phyloP scores from a whole-genome alignment of 2,888 invertebrate species.

The Syrphus vitripennis region DNA sequence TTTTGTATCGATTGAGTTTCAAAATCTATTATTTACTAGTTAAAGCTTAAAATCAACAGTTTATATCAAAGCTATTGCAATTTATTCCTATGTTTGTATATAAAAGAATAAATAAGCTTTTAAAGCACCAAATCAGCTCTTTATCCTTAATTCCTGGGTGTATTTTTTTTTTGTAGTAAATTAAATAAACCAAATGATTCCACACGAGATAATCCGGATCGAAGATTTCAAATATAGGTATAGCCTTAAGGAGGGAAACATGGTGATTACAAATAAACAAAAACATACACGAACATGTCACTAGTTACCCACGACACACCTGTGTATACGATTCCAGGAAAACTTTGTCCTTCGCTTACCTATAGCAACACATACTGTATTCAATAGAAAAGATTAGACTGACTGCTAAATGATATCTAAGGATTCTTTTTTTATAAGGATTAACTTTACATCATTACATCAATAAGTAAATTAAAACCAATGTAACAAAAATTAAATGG shows the following conservation, averaged over 20 bases:
- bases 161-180: not conserved
- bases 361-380: not conserved
- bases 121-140: not conserved
- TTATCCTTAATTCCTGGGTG: not conserved
- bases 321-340: not conserved
- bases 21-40: too few species aligned
- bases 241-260: not conserved
- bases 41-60: too few species aligned
- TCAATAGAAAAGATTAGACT: too few species aligned
- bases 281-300: not conserved
- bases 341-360: not conserved
- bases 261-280: not conserved
- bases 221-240: not conserved
- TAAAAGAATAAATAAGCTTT: not conserved
- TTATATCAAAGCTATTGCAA: not conserved
- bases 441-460: too few species aligned
- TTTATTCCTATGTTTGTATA: not conserved
- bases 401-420: too few species aligned
- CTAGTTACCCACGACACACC: too few species aligned
- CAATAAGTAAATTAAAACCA: too few species aligned
- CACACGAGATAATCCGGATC: not conserved
- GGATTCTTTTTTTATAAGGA: too few species aligned
- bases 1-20: too few species aligned
- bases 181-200: not conserved
- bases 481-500: too few species aligned